Evolutionary conservation across 1,140 invertebrate species (phyloP).

Genomic region (Popillia japonica): DNA sequence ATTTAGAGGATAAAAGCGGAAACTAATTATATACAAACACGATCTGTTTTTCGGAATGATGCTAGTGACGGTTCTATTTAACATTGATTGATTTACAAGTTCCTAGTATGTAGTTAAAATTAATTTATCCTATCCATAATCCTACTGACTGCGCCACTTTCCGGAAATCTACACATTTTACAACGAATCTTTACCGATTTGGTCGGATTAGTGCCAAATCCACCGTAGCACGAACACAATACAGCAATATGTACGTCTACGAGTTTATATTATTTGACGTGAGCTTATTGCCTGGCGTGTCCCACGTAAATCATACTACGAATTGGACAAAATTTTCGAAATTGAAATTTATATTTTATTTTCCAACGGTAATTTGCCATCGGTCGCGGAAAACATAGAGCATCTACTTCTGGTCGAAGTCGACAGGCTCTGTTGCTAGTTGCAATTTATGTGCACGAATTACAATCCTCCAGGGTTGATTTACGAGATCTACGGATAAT

Average conservation of each 20-base stretch:
- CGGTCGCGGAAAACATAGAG: constrained; percentile 12
- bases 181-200: neutral
- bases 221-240: neutral
- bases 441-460: constrained; percentile 3
- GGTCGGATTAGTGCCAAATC: neutral
- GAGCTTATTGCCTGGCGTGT: neutral
- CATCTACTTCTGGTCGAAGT: neutral
- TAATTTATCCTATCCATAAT: too few species aligned
- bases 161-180: neutral
- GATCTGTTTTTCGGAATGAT: too few species aligned
- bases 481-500: neutral
- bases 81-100: too few species aligned
- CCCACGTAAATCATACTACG: neutral
- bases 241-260: neutral
- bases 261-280: neutral
- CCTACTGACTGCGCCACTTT: neutral
- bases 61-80: too few species aligned
- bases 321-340: neutral
- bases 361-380: neutral
- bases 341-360: constrained; percentile 16
- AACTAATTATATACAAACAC: too few species aligned
- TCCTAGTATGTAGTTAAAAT: too few species aligned
- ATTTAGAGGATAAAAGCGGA: too few species aligned
- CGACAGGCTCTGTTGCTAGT: neutral
- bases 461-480: neutral